Evolutionary conservation across 2,888 invertebrate species (phyloP), one percentile per base, ranked within the genome.

Genomic region (Slavum lentiscoides): DNA sequence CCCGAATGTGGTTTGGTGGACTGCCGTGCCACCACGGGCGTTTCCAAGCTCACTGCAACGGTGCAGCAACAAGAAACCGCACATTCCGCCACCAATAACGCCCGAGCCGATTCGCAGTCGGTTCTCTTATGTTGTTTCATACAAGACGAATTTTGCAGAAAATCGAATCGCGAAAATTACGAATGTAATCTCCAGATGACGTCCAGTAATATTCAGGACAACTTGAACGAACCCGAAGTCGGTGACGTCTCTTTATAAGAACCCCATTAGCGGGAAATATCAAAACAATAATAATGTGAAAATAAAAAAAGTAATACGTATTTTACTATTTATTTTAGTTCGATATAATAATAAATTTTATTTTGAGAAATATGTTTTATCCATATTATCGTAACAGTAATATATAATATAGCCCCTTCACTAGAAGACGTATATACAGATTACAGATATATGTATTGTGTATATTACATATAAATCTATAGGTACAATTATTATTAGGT

Each of bases 211-310:
- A 9, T 17, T 1, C 66, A n/a, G 1, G 39, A 13, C 1, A 23
- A 30, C 15, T 59, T 30, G 19, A 17, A 58, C 15, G 23, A 55
- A 49, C 58, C 69, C 19, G 64, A 72, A 17, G 15, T 80, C 19
- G 80, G 80, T 0, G 80, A 80, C 23, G 80, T 80, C 13, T 58
- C 72, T 2, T 30, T 80, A n/a, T 80, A 58, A 80, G 5, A 3
- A 39, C 49, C 2, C 23, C 61, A 1, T 23, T 15, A 30, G 61
- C n/a, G 23, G 13, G 11, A 61, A 61, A 30, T 30, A 39, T 58
- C n/a, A 15, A 39, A 58, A 37, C 37, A 58, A 23, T 13, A 21
- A 61, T 61, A 23, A 21, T n/a, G 19, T 43, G 8, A 43, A 9
- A 43, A 9, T 43, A 21, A 59, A 21, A 59, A 55, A 55, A 19